Evolutionary conservation across 2,888 invertebrate species (phyloP).

Genomic region (Iselma pallidipennis): DNA sequence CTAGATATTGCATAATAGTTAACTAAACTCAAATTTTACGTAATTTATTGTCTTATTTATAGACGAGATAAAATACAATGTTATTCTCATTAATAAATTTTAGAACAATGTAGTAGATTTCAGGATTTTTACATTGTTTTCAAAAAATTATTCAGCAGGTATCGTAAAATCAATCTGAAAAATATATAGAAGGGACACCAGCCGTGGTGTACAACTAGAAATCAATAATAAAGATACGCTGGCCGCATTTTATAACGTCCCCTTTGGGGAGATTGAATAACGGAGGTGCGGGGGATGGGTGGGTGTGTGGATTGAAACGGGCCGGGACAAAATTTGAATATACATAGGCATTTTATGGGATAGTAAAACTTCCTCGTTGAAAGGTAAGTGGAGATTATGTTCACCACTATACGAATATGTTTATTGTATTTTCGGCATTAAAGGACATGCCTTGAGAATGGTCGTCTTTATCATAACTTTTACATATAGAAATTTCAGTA

Average conservation of each 20-base stretch:
- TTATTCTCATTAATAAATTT: no score
- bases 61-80: no score
- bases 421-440: constrained; percentile 32
- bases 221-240: constrained; percentile 24
- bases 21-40: no score
- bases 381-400: constrained; percentile 38
- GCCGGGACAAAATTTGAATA: constrained; percentile 34
- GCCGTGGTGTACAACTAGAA: constrained; percentile 14
- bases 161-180: constrained; percentile 15
- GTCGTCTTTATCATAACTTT: no score
- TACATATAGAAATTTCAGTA: no score
- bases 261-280: constrained; percentile 13
- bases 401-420: constrained; percentile 32
- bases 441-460: constrained; percentile 7
- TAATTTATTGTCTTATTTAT: no score
- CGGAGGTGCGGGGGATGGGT: neutral
- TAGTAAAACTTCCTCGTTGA: constrained; percentile 28
- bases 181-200: constrained; percentile 3
- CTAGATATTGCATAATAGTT: no score
- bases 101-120: no score
- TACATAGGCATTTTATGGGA: constrained; percentile 32
- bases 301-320: neutral
- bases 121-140: no score
- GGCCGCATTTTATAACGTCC: constrained; percentile 17
- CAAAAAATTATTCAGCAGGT: neutral